Base-by-base conservation (phyloP, 2,888 invertebrate genomes). In the Hypsopygia costalis region DNA sequence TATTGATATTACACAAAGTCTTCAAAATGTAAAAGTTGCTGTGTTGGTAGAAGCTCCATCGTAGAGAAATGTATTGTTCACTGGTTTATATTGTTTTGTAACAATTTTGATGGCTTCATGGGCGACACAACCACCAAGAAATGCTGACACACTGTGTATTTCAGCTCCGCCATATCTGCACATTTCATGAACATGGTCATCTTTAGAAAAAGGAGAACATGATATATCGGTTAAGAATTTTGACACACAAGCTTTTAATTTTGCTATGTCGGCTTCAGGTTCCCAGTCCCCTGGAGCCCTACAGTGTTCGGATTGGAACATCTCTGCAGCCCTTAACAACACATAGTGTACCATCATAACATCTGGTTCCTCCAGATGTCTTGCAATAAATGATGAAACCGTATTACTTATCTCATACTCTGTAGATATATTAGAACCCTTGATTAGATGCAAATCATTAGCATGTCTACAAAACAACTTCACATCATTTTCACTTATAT, bases 31-130 rank as follows among this genome's bases (percentile, higher is more conserved):
- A 78, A 95, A 96, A 34, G 95, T 94, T 33, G 92, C 92, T 39
- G 96, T 94, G 54, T 94, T 95, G 39, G 96, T 95, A 45, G 94
- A 94, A 56, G 97, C 95, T 36, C 95, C 98, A 90, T 99, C 98
- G 82, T 97, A 98, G 55, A 99, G 93, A 76, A 97, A 96, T 0
- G 97, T 97, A 81, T 99, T 98, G 80, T 98, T 94, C 41, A 99
- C 91, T 27, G 99, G 99, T 65, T 97, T 95, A 81, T 98, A 99
- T 87, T 99, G 99, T 65, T 93, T 93, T 1, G 99, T 99, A 40
- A 98, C 91, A 42, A 99, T 90, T 89, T 99, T 99, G 51, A 98
- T 97, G 3, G 94, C 94, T 90, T 99, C 99, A 69, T 99, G 99
- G 5, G 98, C 98, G 16, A 95, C 95, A 71, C 97, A 95, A 2